Evolutionary conservation across 2,113 vertebrate genomes (phyloP).

Genomic region (Crocuta crocuta): DNA sequence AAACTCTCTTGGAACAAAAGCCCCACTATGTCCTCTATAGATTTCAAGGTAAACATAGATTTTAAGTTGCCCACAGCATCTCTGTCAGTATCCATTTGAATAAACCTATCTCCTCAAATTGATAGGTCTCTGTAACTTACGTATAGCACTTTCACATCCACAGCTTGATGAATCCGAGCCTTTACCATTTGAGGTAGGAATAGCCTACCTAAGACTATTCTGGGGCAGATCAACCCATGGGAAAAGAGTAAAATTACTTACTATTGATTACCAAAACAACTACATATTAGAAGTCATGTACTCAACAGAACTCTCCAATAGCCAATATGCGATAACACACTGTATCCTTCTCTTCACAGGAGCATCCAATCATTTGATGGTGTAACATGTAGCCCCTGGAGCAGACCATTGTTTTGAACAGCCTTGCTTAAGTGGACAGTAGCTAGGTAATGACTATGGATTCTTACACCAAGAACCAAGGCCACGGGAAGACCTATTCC

Average conservation of each 20-base stretch:
- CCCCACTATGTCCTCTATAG: fast-evolving
- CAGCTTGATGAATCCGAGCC: neutral
- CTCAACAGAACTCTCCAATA: neutral
- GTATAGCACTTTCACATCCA: neutral
- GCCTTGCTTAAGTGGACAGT: neutral
- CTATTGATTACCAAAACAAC: neutral
- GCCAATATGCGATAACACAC: neutral
- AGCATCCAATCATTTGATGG: no score
- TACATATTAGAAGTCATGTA: neutral
- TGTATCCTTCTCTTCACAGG: neutral
- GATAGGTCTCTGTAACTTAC: neutral
- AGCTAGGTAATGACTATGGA: neutral
- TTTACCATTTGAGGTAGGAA: neutral
- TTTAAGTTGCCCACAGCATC: neutral
- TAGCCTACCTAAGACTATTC: neutral
- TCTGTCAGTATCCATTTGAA: neutral
- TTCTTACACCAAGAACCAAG: neutral
- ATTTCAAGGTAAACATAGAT: neutral
- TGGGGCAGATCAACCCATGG: neutral
- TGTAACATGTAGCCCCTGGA: neutral
- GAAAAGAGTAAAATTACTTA: neutral
- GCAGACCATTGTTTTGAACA: neutral
- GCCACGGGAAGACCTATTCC: fast-evolving
- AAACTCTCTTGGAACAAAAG: neutral
- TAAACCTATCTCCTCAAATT: neutral